These are phyloP conservation scores for Sesamia inferens DNA, from an alignment of 2,888 invertebrate genomes.

Conservation along the genomic window DNA sequence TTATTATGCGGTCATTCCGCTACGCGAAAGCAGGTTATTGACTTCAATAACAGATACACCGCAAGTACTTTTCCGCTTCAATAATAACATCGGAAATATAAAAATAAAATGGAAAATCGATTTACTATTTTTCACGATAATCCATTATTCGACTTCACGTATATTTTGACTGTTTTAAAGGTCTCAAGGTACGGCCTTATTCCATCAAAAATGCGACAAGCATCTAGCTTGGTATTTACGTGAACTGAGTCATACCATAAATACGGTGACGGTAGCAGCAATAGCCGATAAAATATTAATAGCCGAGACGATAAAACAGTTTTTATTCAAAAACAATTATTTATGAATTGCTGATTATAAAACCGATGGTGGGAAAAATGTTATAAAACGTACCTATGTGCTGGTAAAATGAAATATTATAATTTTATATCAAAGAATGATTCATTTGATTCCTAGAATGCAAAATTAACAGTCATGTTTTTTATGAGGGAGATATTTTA, in stretches of 20 bases:
- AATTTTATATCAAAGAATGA: not conserved
- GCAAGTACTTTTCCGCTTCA: conserved; percentile 33
- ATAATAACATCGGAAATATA: conserved; percentile 7
- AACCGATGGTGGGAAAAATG: conserved; percentile 26
- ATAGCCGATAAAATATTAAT: conserved; percentile 69
- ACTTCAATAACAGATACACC: conserved; percentile 23
- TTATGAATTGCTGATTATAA: conserved; percentile 57
- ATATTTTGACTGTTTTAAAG: not conserved
- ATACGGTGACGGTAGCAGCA: conserved; percentile 58
- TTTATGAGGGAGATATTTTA: not conserved
- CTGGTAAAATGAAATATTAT: conserved; percentile 5
- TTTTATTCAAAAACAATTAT: conserved; percentile 71
- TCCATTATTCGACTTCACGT: not conserved
- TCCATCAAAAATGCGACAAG: not conserved
- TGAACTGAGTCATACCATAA: conserved; percentile 56
- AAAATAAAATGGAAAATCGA: not conserved
- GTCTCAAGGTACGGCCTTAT: not conserved
- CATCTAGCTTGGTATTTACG: conserved; percentile 28
- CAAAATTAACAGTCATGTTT: not conserved
- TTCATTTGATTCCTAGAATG: not conserved
- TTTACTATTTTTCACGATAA: not conserved
- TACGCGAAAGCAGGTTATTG: conserved; percentile 21
- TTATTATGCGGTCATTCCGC: conserved; percentile 1
- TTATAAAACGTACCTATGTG: conserved; percentile 16
- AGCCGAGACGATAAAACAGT: conserved; percentile 64